Percentiles rank a stretch among this genome's conserved stretches.
phyloP scores from a whole-genome alignment of 1,140 invertebrate species.

The Magallana angulata region DNA sequence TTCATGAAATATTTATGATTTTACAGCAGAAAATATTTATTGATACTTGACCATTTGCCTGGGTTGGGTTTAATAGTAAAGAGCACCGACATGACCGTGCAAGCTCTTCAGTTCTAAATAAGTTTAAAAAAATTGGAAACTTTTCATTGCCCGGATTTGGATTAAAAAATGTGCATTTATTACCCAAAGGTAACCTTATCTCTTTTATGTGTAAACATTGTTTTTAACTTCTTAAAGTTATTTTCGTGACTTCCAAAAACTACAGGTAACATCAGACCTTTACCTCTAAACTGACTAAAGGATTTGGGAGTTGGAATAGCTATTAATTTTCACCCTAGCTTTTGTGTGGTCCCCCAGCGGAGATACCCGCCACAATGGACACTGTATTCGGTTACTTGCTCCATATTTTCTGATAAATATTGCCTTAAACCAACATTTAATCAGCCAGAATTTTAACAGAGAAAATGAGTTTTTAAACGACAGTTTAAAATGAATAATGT shows the following conservation, averaged over 20 bases:
- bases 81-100: neutral
- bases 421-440: slow-evolving; percentile 3
- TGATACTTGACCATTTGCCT: slow-evolving; percentile 31
- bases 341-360: slow-evolving; percentile 11
- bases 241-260: slow-evolving; percentile 20
- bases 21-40: slow-evolving; percentile 33
- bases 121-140: neutral
- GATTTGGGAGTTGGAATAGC: slow-evolving; percentile 30
- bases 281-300: slow-evolving; percentile 6
- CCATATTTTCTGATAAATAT: slow-evolving; percentile 25
- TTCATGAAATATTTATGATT: slow-evolving; percentile 38
- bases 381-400: neutral
- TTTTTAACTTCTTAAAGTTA: slow-evolving; percentile 21
- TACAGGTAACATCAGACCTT: neutral
- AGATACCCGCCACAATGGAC: slow-evolving; percentile 18
- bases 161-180: slow-evolving; percentile 24
- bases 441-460: neutral
- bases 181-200: neutral
- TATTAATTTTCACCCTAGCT: slow-evolving; percentile 15
- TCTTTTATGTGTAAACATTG: slow-evolving; percentile 30
- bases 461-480: neutral
- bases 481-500: neutral
- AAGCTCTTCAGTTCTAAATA: neutral
- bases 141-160: neutral
- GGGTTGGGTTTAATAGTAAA: neutral